phyloP scores from a whole-genome alignment of 2,113 vertebrate genomes.

The Pantherophis guttatus region DNA sequence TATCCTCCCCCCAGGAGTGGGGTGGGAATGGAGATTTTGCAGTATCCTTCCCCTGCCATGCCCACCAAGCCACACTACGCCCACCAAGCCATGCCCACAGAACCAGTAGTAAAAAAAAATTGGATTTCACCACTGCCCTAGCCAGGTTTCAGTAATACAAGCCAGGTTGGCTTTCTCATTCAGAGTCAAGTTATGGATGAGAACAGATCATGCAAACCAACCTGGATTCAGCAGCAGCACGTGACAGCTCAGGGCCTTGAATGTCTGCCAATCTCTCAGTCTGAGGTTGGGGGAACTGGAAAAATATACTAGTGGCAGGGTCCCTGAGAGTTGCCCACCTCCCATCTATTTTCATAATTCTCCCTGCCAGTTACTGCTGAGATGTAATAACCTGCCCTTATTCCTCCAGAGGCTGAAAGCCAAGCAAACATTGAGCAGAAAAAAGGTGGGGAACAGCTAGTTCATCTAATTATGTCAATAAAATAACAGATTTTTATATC shows the following conservation, averaged over 20 bases:
- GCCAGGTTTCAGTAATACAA: not conserved
- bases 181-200: not conserved
- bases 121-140: too few species aligned
- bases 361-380: not conserved
- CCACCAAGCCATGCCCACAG: too few species aligned
- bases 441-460: not conserved
- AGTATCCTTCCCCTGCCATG: too few species aligned
- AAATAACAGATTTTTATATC: slow-evolving; percentile 4
- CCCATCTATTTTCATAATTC: not conserved
- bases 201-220: not conserved
- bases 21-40: too few species aligned
- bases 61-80: too few species aligned
- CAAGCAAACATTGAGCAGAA: not conserved
- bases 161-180: not conserved
- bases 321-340: not conserved
- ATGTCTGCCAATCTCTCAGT: not conserved
- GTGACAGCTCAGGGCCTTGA: not conserved
- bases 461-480: not conserved
- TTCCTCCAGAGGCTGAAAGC: not conserved
- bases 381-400: not conserved
- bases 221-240: not conserved
- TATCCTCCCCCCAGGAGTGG: too few species aligned
- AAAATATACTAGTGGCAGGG: not conserved
- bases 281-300: not conserved
- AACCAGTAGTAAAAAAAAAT: too few species aligned